phyloP scores from a whole-genome alignment of 2,888 invertebrate genomes.

The Ganaspis brasiliensis region DNA sequence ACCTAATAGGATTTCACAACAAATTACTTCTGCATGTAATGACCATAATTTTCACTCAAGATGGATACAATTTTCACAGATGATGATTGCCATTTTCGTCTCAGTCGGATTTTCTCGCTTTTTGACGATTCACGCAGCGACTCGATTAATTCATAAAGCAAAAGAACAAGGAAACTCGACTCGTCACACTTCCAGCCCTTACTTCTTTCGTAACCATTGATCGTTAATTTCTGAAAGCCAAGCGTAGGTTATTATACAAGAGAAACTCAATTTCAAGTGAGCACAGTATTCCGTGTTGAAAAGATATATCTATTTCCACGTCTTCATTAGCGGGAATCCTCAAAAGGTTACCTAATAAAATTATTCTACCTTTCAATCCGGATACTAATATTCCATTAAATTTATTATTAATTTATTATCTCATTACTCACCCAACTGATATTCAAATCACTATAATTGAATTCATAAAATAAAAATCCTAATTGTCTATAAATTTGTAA shows the following conservation, averaged over 20 bases:
- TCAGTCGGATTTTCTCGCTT: not conserved
- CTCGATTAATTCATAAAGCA: not conserved
- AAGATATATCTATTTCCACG: slow-evolving; percentile 19
- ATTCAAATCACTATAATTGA: no score
- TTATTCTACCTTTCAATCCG: not conserved
- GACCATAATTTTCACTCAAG: no score
- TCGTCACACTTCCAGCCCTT: slow-evolving; percentile 23
- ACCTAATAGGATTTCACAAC: no score
- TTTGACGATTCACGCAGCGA: not conserved
- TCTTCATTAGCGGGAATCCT: slow-evolving; percentile 12
- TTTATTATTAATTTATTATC: not conserved
- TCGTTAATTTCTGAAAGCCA: slow-evolving; percentile 28
- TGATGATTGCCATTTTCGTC: no score
- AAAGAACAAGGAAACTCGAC: not conserved
- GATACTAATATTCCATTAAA: not conserved
- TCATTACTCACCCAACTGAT: no score
- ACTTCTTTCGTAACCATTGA: slow-evolving; percentile 21
- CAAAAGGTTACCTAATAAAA: not conserved
- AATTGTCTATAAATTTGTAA: no score
- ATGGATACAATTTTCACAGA: no score
- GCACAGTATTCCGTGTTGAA: slow-evolving; percentile 4
- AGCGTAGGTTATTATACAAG: slow-evolving; percentile 11
- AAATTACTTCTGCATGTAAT: no score
- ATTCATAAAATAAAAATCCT: no score
- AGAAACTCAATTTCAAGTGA: slow-evolving; percentile 23